Conservation (phyloP, 1,140 invertebrate genomes). For the Bombus waltoni region DNA sequence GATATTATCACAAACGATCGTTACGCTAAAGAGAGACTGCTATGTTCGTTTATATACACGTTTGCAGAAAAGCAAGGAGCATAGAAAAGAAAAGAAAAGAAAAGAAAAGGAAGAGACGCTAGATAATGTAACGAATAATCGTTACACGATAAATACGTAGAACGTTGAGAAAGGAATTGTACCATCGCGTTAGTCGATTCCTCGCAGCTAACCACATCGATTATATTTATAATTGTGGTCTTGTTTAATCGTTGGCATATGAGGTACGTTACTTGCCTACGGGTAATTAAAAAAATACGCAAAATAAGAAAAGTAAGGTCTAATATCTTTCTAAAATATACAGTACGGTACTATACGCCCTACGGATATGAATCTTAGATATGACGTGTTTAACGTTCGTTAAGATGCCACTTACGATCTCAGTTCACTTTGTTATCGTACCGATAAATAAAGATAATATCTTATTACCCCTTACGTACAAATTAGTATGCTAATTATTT, state of each 20-base stretch:
- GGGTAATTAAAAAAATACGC: constrained; percentile 70
- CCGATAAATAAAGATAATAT: constrained; percentile 66
- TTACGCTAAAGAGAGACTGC: not conserved
- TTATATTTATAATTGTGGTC: constrained; percentile 56
- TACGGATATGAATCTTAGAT: constrained; percentile 76
- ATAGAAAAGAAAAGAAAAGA: not conserved
- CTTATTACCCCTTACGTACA: constrained; percentile 71
- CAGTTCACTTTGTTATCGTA: constrained; percentile 50
- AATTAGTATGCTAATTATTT: constrained; percentile 81
- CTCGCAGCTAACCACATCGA: constrained; percentile 53
- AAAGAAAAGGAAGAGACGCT: not conserved
- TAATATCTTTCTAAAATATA: constrained; percentile 61
- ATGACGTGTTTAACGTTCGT: constrained; percentile 67
- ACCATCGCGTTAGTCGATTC: constrained; percentile 17
- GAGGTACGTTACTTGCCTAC: constrained; percentile 65
- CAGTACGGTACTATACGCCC: constrained; percentile 57
- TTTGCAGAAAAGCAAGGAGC: not conserved
- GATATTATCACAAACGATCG: not conserved
- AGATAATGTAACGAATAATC: not conserved
- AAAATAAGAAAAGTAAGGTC: constrained; percentile 62
- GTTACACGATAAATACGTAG: not conserved
- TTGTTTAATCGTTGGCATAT: constrained; percentile 54
- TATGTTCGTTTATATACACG: not conserved
- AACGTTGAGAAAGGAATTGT: not conserved
- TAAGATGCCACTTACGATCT: constrained; percentile 59